Evolutionary conservation across 2,888 invertebrate genomes (phyloP), one percentile per base, ranked within the genome.

Genomic region (Sminthurinus aureus): DNA sequence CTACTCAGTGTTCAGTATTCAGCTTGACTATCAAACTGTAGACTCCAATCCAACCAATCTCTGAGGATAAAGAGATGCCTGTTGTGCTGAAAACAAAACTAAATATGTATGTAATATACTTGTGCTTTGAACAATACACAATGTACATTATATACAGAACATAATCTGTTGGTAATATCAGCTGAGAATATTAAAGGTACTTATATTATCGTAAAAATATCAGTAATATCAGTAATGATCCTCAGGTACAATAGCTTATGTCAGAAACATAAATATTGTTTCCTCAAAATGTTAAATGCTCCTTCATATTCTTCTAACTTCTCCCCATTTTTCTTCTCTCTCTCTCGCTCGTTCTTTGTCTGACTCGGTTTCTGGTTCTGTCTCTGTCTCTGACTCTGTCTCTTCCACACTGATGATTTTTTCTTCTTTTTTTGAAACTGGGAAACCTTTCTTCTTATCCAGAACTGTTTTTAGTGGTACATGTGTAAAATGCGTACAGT

Each of bases 131-230:
- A 20, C n/a, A 20, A 20, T 38, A 38, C 38, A 38, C 38, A 38
- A 64, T 64, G 9, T 9, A 9, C 20, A 11, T 20, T 20, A 67
- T 24, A 71, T 38, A 38, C 38, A 24, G 2, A 69, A n/a, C 64
- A n/a, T 71, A 71, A 22, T 71, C 24, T 26, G 13, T 71, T 13
- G 26, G 9, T 71, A 22, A 22, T 13, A 38, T 38, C 38, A 71
- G 22, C 24, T 0, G 9, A 26, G 71, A 71, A 71, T 71, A 71
- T 71, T 71, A 26, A 71, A 71, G 26, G 71, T 67, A 67, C 38
- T 67, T 64, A 64, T 64, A n/a, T n/a, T 71, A 71, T 71, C 71
- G 71, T 71, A 71, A 71, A 71, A 71, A 71, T 71, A 71, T 71
- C 71, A 26, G 71, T 71, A 71, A 71, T 71, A 71, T 71, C 71